Conservation (phyloP, 2,888 invertebrate genomes). For the Adela reaumurella region DNA sequence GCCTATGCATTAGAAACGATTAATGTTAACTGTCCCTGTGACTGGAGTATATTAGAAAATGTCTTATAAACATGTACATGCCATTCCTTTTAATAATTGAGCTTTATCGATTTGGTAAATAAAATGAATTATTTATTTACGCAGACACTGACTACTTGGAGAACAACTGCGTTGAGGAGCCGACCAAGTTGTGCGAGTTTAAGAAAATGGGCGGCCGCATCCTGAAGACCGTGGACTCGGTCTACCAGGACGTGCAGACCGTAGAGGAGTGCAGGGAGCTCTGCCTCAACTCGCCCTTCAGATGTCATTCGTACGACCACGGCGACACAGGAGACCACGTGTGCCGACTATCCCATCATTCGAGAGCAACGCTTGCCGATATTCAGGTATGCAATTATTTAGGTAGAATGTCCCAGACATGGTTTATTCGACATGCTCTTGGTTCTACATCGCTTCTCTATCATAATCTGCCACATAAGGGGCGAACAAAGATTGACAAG, state of each 20-base stretch:
- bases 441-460: no score
- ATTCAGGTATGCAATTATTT: constrained; percentile 73
- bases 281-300: constrained; percentile 84
- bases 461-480: no score
- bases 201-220: constrained; percentile 85
- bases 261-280: constrained; percentile 85
- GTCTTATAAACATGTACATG: no score
- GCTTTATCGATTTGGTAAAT: no score
- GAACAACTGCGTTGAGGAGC: constrained; percentile 91
- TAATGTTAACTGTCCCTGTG: no score
- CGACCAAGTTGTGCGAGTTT: constrained; percentile 92
- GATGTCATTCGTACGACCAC: constrained; percentile 90
- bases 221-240: constrained; percentile 89
- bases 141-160: constrained; percentile 77
- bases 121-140: no score
- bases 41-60: no score
- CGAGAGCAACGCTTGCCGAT: constrained; percentile 81
- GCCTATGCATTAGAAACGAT: no score
- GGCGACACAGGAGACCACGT: constrained; percentile 92
- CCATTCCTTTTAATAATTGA: no score
- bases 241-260: constrained; percentile 84
- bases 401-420: no score
- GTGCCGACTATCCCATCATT: constrained; percentile 89
- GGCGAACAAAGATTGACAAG: no score
- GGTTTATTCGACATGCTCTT: background rate